Evolutionary conservation across 2,113 vertebrate genomes (phyloP).

Genomic region (Tetraodon nigroviridis): DNA sequence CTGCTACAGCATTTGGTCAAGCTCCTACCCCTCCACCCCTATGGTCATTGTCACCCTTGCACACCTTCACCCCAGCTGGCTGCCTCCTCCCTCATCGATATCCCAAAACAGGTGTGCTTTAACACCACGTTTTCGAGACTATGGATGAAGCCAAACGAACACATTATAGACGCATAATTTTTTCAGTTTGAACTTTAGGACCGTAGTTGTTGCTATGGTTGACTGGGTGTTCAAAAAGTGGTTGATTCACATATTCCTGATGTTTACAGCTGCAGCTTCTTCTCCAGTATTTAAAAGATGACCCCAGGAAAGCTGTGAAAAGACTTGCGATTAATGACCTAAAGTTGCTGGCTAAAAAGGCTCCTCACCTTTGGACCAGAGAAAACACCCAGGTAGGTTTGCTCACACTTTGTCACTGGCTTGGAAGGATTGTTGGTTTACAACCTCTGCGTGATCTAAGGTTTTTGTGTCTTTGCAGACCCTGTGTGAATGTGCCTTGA

Average conservation of each 20-base stretch:
- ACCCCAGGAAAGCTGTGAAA: constrained; percentile 93
- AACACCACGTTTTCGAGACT: background rate
- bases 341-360: constrained; percentile 90
- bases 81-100: constrained; percentile 91
- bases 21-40: constrained; percentile 90
- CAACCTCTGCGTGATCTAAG: background rate
- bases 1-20: constrained; percentile 91
- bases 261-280: constrained; percentile 85
- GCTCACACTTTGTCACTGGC: background rate
- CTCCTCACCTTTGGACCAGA: constrained; percentile 92
- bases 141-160: background rate
- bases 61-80: constrained; percentile 96
- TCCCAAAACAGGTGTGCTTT: constrained; percentile 87
- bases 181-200: no score
- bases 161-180: no score
- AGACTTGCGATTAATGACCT: constrained; percentile 90
- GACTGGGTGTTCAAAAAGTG: no score
- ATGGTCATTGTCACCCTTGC: constrained; percentile 96
- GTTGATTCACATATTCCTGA: background rate
- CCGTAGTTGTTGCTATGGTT: no score
- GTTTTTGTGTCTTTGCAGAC: constrained; percentile 64
- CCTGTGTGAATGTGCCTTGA: constrained; percentile 92
- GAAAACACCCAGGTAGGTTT: constrained; percentile 88
- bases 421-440: background rate
- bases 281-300: constrained; percentile 89